Conservation (phyloP, 2,113 vertebrate species). For the Anolis carolinensis region DNA sequence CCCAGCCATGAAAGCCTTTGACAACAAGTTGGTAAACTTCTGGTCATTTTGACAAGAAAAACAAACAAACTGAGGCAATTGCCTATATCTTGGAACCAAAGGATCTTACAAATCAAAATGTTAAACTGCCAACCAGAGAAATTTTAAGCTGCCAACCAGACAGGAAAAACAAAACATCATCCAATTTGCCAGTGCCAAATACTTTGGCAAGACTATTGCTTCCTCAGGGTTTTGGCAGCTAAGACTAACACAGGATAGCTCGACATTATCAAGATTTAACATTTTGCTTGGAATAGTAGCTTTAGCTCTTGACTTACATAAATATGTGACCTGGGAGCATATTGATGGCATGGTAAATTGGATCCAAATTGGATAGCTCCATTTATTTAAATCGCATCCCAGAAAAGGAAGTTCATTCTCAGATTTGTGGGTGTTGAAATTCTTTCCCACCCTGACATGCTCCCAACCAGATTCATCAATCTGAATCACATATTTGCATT, state of each 20-base stretch:
- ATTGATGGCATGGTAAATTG: neutral
- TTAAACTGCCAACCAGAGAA: neutral
- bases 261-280: constrained; percentile 12
- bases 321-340: neutral
- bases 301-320: neutral
- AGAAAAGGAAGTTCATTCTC: neutral
- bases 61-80: neutral
- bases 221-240: constrained; percentile 25
- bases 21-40: neutral
- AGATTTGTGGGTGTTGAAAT: neutral
- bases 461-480: neutral
- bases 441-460: neutral
- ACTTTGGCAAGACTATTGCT: neutral
- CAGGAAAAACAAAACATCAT: neutral
- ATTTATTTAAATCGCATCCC: neutral
- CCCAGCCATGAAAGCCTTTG: too few species aligned
- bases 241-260: neutral
- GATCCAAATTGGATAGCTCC: neutral
- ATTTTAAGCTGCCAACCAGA: neutral
- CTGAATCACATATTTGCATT: neutral
- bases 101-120: neutral
- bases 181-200: neutral
- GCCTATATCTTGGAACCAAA: neutral
- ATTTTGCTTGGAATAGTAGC: neutral
- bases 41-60: neutral